Conservation (phyloP, 2,113 vertebrate genomes). For the Aspiorhynchus laticeps region DNA sequence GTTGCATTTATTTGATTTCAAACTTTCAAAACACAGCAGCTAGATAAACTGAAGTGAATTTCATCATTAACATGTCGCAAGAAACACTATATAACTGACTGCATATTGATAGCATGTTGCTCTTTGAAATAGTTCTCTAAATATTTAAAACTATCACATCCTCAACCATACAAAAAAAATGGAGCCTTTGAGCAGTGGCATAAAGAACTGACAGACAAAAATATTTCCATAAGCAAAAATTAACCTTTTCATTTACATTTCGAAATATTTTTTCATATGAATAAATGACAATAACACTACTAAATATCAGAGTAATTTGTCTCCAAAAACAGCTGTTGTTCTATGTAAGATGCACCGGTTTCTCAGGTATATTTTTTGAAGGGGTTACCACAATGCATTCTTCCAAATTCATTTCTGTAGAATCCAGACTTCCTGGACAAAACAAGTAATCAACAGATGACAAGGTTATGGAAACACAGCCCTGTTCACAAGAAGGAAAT, state of each 20-base stretch:
- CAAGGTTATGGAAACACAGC: background rate
- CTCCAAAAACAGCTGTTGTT: background rate
- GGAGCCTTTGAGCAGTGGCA: background rate
- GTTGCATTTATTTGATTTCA: background rate
- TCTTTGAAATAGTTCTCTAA: background rate
- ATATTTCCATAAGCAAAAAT: background rate
- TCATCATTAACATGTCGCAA: background rate
- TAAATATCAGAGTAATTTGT: background rate
- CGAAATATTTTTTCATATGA: background rate
- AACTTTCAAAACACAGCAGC: background rate
- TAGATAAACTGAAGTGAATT: background rate
- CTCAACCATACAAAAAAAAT: background rate
- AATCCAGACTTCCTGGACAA: background rate
- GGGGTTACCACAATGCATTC: background rate
- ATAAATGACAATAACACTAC: background rate
- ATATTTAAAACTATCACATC: background rate
- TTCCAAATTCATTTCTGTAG: background rate
- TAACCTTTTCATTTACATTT: background rate
- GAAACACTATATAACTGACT: background rate
- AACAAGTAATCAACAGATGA: background rate
- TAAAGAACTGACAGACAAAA: background rate
- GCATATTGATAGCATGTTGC: background rate
- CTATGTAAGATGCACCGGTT: background rate
- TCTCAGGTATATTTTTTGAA: background rate
- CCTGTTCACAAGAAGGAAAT: constrained; percentile 16